These are phyloP conservation scores for Centroberyx gerrardi DNA, from an alignment of 2,797 vertebrate species.

Conservation along the genomic window DNA sequence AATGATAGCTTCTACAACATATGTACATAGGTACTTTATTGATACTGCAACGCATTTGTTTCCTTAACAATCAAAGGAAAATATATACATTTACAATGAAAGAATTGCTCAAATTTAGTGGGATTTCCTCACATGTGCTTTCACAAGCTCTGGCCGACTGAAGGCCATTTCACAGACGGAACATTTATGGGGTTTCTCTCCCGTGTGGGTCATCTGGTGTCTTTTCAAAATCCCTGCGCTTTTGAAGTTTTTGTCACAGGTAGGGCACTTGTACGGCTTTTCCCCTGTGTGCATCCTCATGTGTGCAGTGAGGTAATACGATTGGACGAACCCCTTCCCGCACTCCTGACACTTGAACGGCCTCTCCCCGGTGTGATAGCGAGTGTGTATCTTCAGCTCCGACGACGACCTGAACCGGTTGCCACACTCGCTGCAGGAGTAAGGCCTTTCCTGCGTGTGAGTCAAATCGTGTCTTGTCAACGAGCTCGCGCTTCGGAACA, in stretches of 20 bases:
- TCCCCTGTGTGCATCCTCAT: slow-evolving; percentile 41
- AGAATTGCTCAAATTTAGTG: not conserved
- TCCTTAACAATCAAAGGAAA: too few species aligned
- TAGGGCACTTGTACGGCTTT: slow-evolving; percentile 20
- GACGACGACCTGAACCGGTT: slow-evolving; percentile 30
- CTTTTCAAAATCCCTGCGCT: slow-evolving; percentile 35
- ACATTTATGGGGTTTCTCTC: slow-evolving; percentile 37
- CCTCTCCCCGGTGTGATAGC: slow-evolving; percentile 38
- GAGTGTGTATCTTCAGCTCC: slow-evolving; percentile 37
- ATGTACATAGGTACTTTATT: too few species aligned
- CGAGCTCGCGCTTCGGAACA: slow-evolving; percentile 24
- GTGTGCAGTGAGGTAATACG: slow-evolving; percentile 40
- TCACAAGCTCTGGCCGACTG: slow-evolving; percentile 25
- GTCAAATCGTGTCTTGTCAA: slow-evolving; percentile 41
- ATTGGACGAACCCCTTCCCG: slow-evolving; percentile 42
- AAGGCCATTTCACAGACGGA: slow-evolving; percentile 20
- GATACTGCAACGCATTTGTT: too few species aligned
- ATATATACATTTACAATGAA: too few species aligned
- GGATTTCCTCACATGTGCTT: slow-evolving; percentile 33
- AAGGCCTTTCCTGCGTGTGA: slow-evolving; percentile 36
- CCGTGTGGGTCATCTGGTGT: slow-evolving; percentile 30
- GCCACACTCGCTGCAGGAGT: slow-evolving; percentile 9
- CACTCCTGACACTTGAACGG: slow-evolving; percentile 29
- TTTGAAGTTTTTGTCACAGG: slow-evolving; percentile 29
- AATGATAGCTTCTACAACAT: too few species aligned